Evolutionary conservation across 2,888 invertebrate species (phyloP).

Genomic region (Eupithecia vulgata): DNA sequence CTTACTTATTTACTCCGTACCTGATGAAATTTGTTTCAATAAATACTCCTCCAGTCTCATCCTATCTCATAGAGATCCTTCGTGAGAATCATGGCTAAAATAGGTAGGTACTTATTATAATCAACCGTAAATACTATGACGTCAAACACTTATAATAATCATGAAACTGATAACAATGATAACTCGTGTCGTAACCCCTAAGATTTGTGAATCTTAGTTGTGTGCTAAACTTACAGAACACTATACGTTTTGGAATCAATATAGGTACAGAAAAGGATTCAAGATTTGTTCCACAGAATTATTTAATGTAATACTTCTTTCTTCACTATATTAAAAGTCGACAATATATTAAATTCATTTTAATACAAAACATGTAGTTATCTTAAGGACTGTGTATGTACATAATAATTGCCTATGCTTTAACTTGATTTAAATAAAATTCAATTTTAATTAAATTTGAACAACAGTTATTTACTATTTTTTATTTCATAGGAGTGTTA

Average conservation of each 20-base stretch:
- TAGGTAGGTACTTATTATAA: not conserved
- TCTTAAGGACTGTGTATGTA: too few relatives aligned
- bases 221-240: conserved; percentile 34
- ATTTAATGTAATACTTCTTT: not conserved
- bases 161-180: conserved; percentile 55
- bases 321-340: not conserved
- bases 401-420: too few relatives aligned
- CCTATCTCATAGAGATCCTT: not conserved
- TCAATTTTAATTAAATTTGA: too few relatives aligned
- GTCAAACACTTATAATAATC: conserved; percentile 4
- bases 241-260: conserved; percentile 21
- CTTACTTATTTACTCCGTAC: too few relatives aligned
- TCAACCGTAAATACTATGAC: not conserved
- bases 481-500: too few relatives aligned
- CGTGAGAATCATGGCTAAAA: not conserved
- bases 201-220: conserved; percentile 41
- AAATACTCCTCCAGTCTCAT: too few relatives aligned
- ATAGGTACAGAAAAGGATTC: not conserved
- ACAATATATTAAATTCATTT: not conserved
- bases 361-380: too few relatives aligned
- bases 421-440: too few relatives aligned
- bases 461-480: too few relatives aligned
- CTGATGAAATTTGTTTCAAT: not conserved
- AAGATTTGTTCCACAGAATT: not conserved
- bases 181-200: conserved; percentile 53